Base-by-base conservation (phyloP, 2,888 invertebrate genomes). In the Tupiocoris notatus region DNA sequence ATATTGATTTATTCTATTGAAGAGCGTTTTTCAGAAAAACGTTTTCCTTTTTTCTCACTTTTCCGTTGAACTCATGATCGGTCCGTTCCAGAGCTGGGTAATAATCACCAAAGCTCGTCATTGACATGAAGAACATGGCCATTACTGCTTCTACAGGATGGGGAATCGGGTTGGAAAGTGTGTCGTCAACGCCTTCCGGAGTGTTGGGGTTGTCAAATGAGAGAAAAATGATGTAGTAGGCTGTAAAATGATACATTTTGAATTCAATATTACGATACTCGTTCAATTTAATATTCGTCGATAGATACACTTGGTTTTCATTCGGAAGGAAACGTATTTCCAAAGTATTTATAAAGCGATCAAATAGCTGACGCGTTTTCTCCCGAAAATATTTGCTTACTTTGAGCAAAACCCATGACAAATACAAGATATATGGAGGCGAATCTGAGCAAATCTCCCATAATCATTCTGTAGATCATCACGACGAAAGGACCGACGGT, bases 401-500 rank as follows among this genome's bases (percentile, higher is more conserved):
- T 92, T 89, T 98, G 98, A 1, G 98, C 96, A 83, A 98, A 98
- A 77, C 95, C 95, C 90, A 98, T 92, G 2, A 99, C 94, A 83
- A 99, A 98, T 1, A 99, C 96, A 79, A 96, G 86, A 83, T 98
- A 99, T 83, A 99, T 99, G 65, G 93, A 92, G 78, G 97, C 96
- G 84, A 99, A 99, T 79, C 98, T 89, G 23, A 98, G 86, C 25
- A 98, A 87, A 85, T 99, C 98, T 75, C 98, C 96, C 89, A 93
- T 92, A 66, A 98, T 93, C 96, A 99, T 98, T 80, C 97, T 90
- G 85, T 98, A 98, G 81, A 99, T 96, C 98, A 98, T 98, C 80
- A 98, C 95, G n/a, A 98, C 98, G 89, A 98, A 98, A 0, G 98
- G 98, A 1, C 98, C 98, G 0, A 98, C 97, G 0, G 97, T 95